Evolutionary conservation across 2,113 vertebrate species (phyloP), one percentile per base, ranked within the genome.

Genomic region (Gasterosteus aculeatus): DNA sequence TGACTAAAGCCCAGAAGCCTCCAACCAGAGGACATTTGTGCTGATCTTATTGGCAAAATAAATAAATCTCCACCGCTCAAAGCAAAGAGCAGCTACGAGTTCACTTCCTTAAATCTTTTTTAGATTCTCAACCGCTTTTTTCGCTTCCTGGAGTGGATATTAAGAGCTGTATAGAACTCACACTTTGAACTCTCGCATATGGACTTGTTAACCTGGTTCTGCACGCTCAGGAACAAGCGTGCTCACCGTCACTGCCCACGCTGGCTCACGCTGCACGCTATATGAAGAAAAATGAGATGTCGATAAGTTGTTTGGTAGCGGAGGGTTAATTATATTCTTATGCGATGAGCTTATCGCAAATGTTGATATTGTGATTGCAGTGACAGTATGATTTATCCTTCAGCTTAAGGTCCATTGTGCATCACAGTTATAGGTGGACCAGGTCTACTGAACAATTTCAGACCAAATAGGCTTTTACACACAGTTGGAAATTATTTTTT

Each of bases 11-110:
- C 69, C 72, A 79, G 68, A 72, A 19, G 46, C 53, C 71, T 63
- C 44, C 62, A 33, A 65, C 77, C 10, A 15, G 22, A 33, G 67
- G 73, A 84, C 69, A 82, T 84, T 83, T 74, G 41, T 70, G 51
- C 53, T 79, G 69, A 87, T 87, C 69, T 53, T 39, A 72, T 78
- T 80, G 79, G 58, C 41, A 61, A 74, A 57, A 74, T 76, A 59
- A 54, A 70, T 33, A 6, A 85, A 79, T 83, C 85, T 84, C 77
- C 80, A 75, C 39, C 70, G 73, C 62, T 61, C 39, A 57, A 78
- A 26, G 51, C 10, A 54, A 88, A 86, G 84, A 79, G 65, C 77
- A 81, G 26, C n/a, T 4, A 12, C 38, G 49, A 79, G 33, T 42
- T 69, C 35, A 62, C 54, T 22, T 71, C 57, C n/a, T 72, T 73